Evolutionary conservation across 2,113 vertebrate genomes (phyloP).

Genomic region (Callopanchax toddi): DNA sequence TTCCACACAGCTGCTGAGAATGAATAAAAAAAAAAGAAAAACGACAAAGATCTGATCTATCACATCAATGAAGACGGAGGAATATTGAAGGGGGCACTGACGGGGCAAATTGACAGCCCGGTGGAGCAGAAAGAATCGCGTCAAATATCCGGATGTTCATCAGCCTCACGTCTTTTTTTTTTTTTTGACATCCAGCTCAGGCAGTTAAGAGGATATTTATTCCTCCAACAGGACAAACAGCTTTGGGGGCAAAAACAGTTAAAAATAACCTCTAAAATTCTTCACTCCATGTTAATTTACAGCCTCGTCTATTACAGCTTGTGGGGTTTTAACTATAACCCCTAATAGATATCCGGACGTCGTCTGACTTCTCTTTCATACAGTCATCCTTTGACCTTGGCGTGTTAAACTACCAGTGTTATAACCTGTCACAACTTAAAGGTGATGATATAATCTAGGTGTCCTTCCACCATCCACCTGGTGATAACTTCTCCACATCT

Average conservation of each 20-base stretch:
- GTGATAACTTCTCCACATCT: constrained; percentile 55
- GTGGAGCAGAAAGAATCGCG: constrained; percentile 60
- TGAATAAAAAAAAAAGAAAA: constrained; percentile 49
- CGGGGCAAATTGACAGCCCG: constrained; percentile 51
- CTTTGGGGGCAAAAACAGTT: background rate
- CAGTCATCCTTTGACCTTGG: constrained; percentile 67
- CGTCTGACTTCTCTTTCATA: constrained; percentile 40
- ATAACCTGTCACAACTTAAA: constrained; percentile 76
- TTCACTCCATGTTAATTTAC: constrained; percentile 52
- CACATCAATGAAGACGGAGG: constrained; percentile 69
- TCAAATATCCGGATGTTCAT: constrained; percentile 40
- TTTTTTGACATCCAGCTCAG: constrained; percentile 29
- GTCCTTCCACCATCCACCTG: constrained; percentile 57
- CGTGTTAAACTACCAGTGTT: constrained; percentile 69
- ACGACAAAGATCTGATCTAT: constrained; percentile 57
- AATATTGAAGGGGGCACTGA: constrained; percentile 52
- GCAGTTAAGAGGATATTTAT: constrained; percentile 12
- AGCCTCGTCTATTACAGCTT: background rate
- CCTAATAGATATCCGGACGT: constrained; percentile 48
- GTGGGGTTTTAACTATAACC: constrained; percentile 56
- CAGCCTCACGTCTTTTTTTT: background rate
- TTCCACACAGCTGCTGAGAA: constrained; percentile 47
- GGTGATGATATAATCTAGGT: constrained; percentile 75
- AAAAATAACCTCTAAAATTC: constrained; percentile 2
- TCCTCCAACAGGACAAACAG: background rate